Evolutionary conservation across 2,113 vertebrate species (phyloP).

Genomic region (Anolis sagrei): DNA sequence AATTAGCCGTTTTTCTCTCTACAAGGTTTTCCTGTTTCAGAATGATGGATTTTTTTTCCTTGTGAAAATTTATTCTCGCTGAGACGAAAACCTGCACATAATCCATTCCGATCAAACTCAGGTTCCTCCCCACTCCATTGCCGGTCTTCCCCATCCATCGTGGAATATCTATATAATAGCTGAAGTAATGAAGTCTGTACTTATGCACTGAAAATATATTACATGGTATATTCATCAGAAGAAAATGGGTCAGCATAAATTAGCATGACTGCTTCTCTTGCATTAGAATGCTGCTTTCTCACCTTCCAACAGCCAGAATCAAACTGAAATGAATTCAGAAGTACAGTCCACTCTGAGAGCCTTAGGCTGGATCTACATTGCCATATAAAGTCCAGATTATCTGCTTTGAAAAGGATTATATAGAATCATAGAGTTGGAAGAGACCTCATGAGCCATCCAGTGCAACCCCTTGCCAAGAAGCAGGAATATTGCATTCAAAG

Average conservation of each 20-base stretch:
- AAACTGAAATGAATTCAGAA: neutral
- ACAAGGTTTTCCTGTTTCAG: conserved; percentile 42
- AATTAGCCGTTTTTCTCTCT: conserved; percentile 48
- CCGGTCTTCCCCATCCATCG: conserved; percentile 38
- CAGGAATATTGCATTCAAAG: no score
- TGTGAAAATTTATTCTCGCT: conserved; percentile 62
- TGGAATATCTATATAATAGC: conserved; percentile 9
- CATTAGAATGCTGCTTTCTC: neutral
- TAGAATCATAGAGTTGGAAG: no score
- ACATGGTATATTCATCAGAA: conserved; percentile 49
- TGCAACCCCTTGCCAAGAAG: no score
- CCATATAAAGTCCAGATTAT: no score
- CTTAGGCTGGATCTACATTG: no score
- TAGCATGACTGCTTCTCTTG: conserved; percentile 39
- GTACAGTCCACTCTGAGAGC: neutral
- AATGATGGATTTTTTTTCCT: conserved; percentile 61
- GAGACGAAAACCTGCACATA: conserved; percentile 42
- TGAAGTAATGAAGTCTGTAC: conserved; percentile 29
- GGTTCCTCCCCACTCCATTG: neutral
- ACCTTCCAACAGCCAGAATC: neutral
- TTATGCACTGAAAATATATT: neutral
- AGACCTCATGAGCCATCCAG: no score
- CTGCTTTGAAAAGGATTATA: no score
- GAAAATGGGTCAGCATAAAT: conserved; percentile 41
- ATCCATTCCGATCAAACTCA: conserved; percentile 34